A percentile compares a stretch with the other conserved stretches of the same genome.
These are phyloP conservation scores for Odontocolon sp. DNA, from an alignment of 2,888 invertebrate genomes.

Conservation along the genomic window DNA sequence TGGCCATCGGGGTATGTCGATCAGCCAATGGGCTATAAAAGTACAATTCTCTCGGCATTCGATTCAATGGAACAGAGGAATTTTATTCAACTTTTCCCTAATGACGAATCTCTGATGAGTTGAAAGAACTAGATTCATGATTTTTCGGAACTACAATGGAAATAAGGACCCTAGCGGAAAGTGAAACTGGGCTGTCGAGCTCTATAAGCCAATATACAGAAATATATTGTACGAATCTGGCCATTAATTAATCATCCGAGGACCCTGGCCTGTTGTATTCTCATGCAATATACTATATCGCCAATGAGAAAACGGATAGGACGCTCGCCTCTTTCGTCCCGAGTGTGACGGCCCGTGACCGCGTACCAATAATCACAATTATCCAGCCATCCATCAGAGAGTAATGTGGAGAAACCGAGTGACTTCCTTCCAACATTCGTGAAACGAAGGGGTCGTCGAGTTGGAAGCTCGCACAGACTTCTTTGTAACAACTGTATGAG, in stretches of 20 bases:
- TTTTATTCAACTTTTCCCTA: no score
- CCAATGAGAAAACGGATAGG: conserved; percentile 48
- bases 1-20: conserved; percentile 17
- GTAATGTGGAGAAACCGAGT: conserved; percentile 27
- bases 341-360: conserved; percentile 54
- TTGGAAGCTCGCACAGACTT: conserved; percentile 3
- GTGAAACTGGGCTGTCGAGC: conserved; percentile 31
- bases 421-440: conserved; percentile 37
- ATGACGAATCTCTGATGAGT: not conserved
- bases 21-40: conserved; percentile 21
- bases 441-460: conserved; percentile 13
- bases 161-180: not conserved
- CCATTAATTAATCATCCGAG: conserved; percentile 49
- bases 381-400: conserved; percentile 61
- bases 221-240: conserved; percentile 46
- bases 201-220: conserved; percentile 24
- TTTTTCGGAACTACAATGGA: not conserved
- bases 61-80: not conserved
- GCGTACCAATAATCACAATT: conserved; percentile 62
- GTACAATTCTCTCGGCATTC: not conserved
- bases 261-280: conserved; percentile 23
- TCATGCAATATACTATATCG: conserved; percentile 32
- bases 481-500: conserved; percentile 20
- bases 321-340: conserved; percentile 27
- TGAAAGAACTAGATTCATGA: not conserved